Base-by-base conservation (phyloP, 1,140 invertebrate species). In the Drosophila leontia region DNA sequence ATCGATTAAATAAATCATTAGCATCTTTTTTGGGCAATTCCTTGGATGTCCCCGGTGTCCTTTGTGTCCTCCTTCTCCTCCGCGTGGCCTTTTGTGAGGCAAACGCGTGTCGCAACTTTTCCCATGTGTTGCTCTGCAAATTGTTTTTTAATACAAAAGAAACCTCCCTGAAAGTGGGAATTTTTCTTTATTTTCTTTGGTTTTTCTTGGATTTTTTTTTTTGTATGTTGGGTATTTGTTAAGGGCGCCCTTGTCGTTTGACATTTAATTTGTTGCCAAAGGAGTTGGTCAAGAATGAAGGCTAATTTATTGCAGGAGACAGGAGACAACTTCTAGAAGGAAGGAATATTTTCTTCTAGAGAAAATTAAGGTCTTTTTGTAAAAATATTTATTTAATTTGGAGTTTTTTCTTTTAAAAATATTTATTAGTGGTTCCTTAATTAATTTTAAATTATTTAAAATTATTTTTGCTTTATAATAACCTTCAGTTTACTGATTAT, bases 1-100 rank as follows among this genome's bases (percentile, higher is more conserved):
- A 92, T 92, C 91, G 91, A 92, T 92, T 92, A 92, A 91, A 92
- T 92, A 92, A 92, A 92, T 92, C 91, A 92, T 92, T 91, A 92
- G 91, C 91, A 92, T 92, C 91, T 92, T 92, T 92, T 92, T 91
- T 91, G 78, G 79, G 81, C 91, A 86, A 91, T 92, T 92, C 84
- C 81, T 56, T 23, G 80, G 85, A 29, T 86, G 84, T 65, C 39
- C 45, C 35, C 47, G 8, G 34, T 44, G 45, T 60, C 47, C 47
- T 48, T 48, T 13, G 45, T 47, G 45, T 17, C 7, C 32, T 9
- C 32, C 8, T 3, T 3, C 12, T 3, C 45, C 0, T 3, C 32
- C 26, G 4, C 8, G 29, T 17, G 29, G 34, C 50, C 50, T 57
- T 78, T 77, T 78, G 44, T 63, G 58, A 60, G 64, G 48, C 71